Conservation (phyloP, 2,797 vertebrate species). For the Gadopsis marmoratus region DNA sequence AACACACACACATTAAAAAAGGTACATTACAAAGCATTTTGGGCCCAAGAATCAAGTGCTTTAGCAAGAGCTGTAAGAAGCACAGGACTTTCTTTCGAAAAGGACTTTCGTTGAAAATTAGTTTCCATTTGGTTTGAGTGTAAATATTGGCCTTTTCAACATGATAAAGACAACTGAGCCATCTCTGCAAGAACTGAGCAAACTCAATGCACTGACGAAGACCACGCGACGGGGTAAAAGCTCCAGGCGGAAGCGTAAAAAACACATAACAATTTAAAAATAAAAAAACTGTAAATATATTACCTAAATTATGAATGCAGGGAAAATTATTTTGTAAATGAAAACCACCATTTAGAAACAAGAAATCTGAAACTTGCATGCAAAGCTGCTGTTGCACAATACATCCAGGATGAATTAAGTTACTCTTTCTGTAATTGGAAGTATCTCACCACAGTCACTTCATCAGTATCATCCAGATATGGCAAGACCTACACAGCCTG, state of each 20-base stretch:
- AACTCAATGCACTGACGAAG: not conserved
- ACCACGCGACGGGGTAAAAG: not conserved
- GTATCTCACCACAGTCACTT: too few relatives aligned
- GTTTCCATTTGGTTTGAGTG: not conserved
- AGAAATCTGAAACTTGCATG: too few relatives aligned
- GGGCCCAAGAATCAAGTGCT: not conserved
- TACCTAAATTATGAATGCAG: too few relatives aligned
- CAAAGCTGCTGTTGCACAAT: too few relatives aligned
- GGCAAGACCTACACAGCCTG: too few relatives aligned
- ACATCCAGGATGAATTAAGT: too few relatives aligned
- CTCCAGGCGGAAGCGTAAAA: not conserved
- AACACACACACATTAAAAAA: constrained; percentile 18
- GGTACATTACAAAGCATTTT: not conserved
- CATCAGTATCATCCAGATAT: too few relatives aligned
- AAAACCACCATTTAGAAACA: too few relatives aligned
- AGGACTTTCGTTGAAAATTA: not conserved
- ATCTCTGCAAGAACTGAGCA: not conserved
- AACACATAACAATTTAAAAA: not conserved
- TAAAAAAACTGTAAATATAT: too few relatives aligned
- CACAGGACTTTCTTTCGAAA: not conserved
- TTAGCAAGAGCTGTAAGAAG: not conserved
- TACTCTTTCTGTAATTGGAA: too few relatives aligned
- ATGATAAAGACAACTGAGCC: not conserved
- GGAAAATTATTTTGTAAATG: too few relatives aligned
- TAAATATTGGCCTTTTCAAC: not conserved